Base-by-base conservation (phyloP, 2,797 vertebrate species). In the Mus caroli region DNA sequence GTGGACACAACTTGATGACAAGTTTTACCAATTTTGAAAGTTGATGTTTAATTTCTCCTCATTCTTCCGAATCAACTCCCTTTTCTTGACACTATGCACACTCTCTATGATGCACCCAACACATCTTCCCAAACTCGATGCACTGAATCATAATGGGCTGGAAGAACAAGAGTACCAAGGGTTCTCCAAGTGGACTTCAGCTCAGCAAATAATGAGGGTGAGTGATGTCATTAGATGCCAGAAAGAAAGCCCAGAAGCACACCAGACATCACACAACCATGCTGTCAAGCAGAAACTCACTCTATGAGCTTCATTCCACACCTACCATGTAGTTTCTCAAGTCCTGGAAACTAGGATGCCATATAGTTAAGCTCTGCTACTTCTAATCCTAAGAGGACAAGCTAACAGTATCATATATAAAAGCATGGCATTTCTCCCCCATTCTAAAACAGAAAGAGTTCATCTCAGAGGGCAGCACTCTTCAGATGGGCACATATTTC, bases 141-240 rank as follows among this genome's bases (percentile, higher is more conserved):
- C 54, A 92, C 7, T 19, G 17, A 89, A 95, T 79, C 60, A 37
- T 67, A 77, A 86, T 40, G 62, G 22, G 1, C 67, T 9, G 20
- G 9, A 90, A 88, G 24, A 76, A 17, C 31, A 62, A 82, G 1
- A 84, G 17, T 10, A 11, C 7, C 62, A n/a, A 67, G 6, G 11
- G 34, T 13, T 92, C 64, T 91, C 28, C 31, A 90, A 89, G 80
- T 62, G 15, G 26, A 92, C 31, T 37, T 71, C 46, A 84, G 56
- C 92, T 17, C 96, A 34, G 88, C 95, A 92, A 94, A 78, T 93
- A 8, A 88, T 79, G 54, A 76, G 88, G 80, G 92, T 94, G 83
- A 79, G 73, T 92, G 76, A 97, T 80, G 22, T 62, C 78, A 56
- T 26, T 31, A 93, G 22, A 31, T 54, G 6, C 4, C 83, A 40